Evolutionary conservation across 2,888 invertebrate species (phyloP), one percentile per base, ranked within the genome.

Genomic region (Papilio elwesi): DNA sequence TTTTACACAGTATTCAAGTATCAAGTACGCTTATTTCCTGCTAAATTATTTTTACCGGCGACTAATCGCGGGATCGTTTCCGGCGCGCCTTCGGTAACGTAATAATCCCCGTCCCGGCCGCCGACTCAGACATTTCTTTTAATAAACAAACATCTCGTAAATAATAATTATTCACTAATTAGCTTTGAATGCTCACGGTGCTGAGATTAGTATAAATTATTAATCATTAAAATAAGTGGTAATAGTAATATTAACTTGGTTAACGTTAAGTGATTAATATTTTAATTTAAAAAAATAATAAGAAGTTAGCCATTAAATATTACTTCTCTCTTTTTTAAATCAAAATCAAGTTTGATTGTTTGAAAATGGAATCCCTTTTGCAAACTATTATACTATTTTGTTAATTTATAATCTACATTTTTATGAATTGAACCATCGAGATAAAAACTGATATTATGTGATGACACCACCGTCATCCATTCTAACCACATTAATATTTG

Each of bases 21-120:
- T 77, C 74, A 77, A 53, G 64, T 68, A 76, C 75, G 76, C 77
- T 77, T 79, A 81, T 80, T 78, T 78, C 81, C 80, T 82, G 80
- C 83, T 80, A 78, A 84, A 84, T 82, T 82, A 83, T 84, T 84
- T 84, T 81, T 81, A 83, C 80, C 77, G 75, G 74, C 78, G 75
- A 57, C 78, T 80, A 82, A 82, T 81, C 80, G 79, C 74, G 71
- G 74, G 67, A 75, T 65, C 76, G 78, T 77, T 80, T 80, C 81
- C 81, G 83, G 80, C 82, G 78, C 72, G 76, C 73, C 74, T 72
- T 74, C 78, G 70, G 71, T 66, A 68, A 62, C 71, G 64, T 73
- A 70, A 65, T 74, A 47, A 64, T 49, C 49, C n/a, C 47, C 13
- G 62, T 11, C 43, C 13, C 13, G 2, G n/a, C 59, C 13, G 2